These are phyloP conservation scores for Nymphalis polychloros DNA, from an alignment of 2,888 invertebrate genomes.

Conservation along the genomic window DNA sequence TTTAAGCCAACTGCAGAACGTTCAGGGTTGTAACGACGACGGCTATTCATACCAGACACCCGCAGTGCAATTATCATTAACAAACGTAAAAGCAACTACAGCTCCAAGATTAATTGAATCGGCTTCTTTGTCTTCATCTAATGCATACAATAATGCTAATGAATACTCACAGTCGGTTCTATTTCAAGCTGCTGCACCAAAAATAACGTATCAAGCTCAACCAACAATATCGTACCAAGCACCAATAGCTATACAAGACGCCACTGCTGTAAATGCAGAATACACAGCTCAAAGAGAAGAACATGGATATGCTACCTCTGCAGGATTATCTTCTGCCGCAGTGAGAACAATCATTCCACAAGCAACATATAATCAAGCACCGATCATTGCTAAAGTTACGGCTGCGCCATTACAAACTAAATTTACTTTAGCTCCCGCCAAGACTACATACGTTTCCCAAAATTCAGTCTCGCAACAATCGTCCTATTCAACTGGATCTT, in stretches of 20 bases:
- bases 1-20: conserved; percentile 66
- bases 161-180: conserved; percentile 45
- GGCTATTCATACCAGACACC: conserved; percentile 82
- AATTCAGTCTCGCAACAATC: conserved; percentile 62
- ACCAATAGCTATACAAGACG: conserved; percentile 55
- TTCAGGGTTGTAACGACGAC: conserved; percentile 58
- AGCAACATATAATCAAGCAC: conserved; percentile 77
- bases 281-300: conserved; percentile 61
- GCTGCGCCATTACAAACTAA: conserved; percentile 72
- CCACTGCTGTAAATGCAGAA: conserved; percentile 50
- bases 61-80: conserved; percentile 73
- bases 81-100: conserved; percentile 56
- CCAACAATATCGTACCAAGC: conserved; percentile 45
- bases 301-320: conserved; percentile 80
- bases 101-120: conserved; percentile 43
- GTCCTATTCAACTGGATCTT: conserved; percentile 55
- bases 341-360: conserved; percentile 65
- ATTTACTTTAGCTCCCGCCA: conserved; percentile 61
- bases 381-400: conserved; percentile 76
- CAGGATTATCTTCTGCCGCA: conserved; percentile 70
- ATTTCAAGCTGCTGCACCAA: conserved; percentile 44
- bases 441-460: conserved; percentile 59
- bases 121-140: conserved; percentile 44
- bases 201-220: conserved; percentile 53
- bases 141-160: conserved; percentile 35